phyloP scores from a whole-genome alignment of 2,888 invertebrate species.

The Barypeithes pellucidus region DNA sequence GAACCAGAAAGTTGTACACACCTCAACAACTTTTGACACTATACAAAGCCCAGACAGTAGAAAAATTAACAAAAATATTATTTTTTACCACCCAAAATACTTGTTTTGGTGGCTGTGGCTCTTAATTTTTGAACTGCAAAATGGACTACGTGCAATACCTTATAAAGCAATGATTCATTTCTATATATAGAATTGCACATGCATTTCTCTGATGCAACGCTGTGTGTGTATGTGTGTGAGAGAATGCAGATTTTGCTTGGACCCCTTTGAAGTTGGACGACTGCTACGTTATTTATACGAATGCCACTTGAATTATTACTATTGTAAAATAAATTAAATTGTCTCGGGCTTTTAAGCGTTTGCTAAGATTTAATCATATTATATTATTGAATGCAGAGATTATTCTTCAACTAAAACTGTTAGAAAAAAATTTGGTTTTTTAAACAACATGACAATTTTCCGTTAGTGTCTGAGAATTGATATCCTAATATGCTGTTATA shows the following conservation, averaged over 20 bases:
- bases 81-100: too few species aligned
- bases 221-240: constrained; percentile 10
- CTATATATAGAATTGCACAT: constrained; percentile 47
- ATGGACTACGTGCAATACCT: constrained; percentile 38
- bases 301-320: background rate
- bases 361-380: too few species aligned
- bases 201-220: constrained; percentile 39
- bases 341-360: background rate
- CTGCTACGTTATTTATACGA: background rate
- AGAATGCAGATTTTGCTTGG: constrained; percentile 27
- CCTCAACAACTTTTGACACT: too few species aligned
- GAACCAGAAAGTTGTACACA: too few species aligned
- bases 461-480: too few species aligned
- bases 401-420: too few species aligned
- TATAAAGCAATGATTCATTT: constrained; percentile 43
- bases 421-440: too few species aligned
- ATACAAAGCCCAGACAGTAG: too few species aligned
- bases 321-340: constrained; percentile 5
- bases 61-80: too few species aligned
- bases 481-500: too few species aligned
- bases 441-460: too few species aligned
- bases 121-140: constrained; percentile 12
- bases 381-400: too few species aligned
- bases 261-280: constrained; percentile 9
- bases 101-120: background rate